Percentiles rank a stretch among this genome's conserved stretches.
Conservation (phyloP, 2,888 invertebrate genomes). For the Chrysolina americana region DNA sequence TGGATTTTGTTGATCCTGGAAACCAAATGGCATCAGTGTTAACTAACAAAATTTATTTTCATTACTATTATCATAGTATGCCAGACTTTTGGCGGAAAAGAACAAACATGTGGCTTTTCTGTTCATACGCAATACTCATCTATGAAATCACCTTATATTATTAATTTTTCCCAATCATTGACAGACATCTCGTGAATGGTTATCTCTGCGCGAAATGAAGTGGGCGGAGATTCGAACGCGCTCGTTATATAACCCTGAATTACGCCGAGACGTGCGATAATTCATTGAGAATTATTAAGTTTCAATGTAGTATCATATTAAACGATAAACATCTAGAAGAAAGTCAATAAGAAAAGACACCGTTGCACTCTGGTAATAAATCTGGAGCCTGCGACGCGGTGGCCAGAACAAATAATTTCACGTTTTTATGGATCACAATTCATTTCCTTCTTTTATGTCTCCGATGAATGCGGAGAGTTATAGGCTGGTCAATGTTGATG, state of each 20-base stretch:
- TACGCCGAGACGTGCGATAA: slow-evolving; percentile 13
- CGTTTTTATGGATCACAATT: slow-evolving; percentile 9
- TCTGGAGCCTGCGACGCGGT: not conserved
- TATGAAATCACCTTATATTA: not conserved
- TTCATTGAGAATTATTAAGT: slow-evolving; percentile 30
- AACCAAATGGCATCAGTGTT: no score
- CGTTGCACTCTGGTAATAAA: slow-evolving; percentile 14
- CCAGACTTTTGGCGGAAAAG: no score
- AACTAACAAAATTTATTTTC: no score
- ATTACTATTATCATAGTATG: no score
- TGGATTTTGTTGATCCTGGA: no score
- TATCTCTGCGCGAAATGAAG: not conserved
- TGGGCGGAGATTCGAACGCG: slow-evolving; percentile 1
- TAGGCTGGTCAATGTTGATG: not conserved
- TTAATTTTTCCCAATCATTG: not conserved
- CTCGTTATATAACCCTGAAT: slow-evolving; percentile 12
- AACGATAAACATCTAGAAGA: slow-evolving; percentile 25
- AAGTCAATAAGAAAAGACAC: slow-evolving; percentile 16
- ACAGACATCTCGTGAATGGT: not conserved
- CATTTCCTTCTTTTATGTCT: not conserved
- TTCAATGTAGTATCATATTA: slow-evolving; percentile 28
- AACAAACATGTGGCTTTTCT: no score
- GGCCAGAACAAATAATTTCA: slow-evolving; percentile 11
- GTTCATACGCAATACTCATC: not conserved
- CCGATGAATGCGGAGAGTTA: not conserved